A percentile compares a stretch with the other conserved stretches of the same genome.
These are phyloP conservation scores for Gisinianus flammeolus DNA, from an alignment of 2,888 invertebrate genomes.

Conservation along the genomic window DNA sequence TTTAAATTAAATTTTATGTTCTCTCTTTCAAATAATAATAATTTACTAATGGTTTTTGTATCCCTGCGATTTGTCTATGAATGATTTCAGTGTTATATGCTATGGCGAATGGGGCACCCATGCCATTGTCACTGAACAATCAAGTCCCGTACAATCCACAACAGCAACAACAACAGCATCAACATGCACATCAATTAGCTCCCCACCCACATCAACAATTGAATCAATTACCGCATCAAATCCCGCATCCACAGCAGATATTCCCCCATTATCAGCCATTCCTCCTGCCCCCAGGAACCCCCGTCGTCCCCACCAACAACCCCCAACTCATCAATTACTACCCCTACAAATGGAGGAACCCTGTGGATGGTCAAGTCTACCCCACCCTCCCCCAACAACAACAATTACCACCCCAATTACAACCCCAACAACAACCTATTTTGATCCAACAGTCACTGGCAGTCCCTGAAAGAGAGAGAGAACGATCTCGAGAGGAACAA, in stretches of 20 bases:
- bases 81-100: constrained; percentile 45
- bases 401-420: constrained; percentile 5
- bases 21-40: neutral
- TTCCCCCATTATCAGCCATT: constrained; percentile 8
- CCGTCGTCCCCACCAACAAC: neutral
- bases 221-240: neutral
- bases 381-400: constrained; percentile 25
- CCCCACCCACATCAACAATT: too few species aligned
- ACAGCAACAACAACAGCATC: constrained; percentile 2
- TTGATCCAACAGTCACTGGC: neutral
- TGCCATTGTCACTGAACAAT: constrained; percentile 21
- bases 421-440: constrained; percentile 6
- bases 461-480: neutral
- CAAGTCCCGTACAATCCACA: neutral
- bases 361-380: constrained; percentile 10
- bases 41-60: neutral
- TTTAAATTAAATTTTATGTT: neutral
- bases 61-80: neutral
- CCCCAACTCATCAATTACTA: constrained; percentile 27
- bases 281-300: constrained; percentile 4
- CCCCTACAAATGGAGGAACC: constrained; percentile 10
- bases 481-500: neutral
- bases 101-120: constrained; percentile 47
- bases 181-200: neutral
- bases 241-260: neutral